phyloP scores from a whole-genome alignment of 1,140 invertebrate genomes.

The Pogonognathellus flavescens region DNA sequence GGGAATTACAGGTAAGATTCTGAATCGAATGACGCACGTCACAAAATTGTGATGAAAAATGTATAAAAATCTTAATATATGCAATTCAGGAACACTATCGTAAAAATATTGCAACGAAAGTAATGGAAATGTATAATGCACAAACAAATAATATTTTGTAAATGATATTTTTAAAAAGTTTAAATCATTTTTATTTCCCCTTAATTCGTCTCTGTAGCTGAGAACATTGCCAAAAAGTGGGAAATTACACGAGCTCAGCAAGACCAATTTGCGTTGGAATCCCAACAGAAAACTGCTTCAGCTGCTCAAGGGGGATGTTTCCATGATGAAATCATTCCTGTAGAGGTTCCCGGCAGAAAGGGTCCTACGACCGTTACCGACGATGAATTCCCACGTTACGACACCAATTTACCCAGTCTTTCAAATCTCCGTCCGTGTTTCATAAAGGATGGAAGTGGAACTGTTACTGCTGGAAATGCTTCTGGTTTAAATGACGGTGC shows the following conservation, averaged over 20 bases:
- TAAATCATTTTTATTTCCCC: conserved; percentile 65
- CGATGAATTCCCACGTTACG: conserved; percentile 80
- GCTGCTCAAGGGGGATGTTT: conserved; percentile 80
- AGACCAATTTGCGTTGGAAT: conserved; percentile 80
- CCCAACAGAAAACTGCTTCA: conserved; percentile 79
- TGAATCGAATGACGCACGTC: too few relatives aligned
- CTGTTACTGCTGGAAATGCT: conserved; percentile 84
- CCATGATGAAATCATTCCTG: conserved; percentile 79
- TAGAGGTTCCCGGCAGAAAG: conserved; percentile 73
- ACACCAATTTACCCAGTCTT: conserved; percentile 75
- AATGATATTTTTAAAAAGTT: too few relatives aligned
- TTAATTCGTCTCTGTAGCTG: conserved; percentile 73
- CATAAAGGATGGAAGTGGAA: conserved; percentile 75
- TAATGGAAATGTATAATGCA: too few relatives aligned
- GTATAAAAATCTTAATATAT: too few relatives aligned
- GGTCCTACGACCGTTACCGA: conserved; percentile 71
- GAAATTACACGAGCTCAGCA: conserved; percentile 81
- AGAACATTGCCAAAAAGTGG: conserved; percentile 83
- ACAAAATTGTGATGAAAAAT: background rate
- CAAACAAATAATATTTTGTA: too few relatives aligned
- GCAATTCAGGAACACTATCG: too few relatives aligned
- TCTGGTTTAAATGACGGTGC: conserved; percentile 91
- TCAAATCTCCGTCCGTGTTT: conserved; percentile 78
- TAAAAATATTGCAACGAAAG: too few relatives aligned
- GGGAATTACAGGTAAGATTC: conserved; percentile 83